Evolutionary conservation across 2,797 vertebrate genomes (phyloP).

Genomic region (Podarcis siculus): DNA sequence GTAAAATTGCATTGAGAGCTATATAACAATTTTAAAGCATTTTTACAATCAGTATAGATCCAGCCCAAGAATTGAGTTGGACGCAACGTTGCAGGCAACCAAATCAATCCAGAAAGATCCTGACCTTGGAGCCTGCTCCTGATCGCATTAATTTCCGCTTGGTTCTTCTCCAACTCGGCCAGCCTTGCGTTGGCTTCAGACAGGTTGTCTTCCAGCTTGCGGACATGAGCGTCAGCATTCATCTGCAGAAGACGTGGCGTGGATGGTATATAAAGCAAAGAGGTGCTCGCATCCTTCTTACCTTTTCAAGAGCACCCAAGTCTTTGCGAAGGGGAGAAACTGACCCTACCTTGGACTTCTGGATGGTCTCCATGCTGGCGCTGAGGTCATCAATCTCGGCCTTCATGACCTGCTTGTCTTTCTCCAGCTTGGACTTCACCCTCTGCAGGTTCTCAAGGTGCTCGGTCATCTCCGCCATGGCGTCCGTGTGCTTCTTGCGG

Average conservation of each 20-base stretch:
- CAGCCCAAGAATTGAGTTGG: no score
- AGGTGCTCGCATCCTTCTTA: no score
- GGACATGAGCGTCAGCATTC: conserved; percentile 71
- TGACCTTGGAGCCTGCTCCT: conserved; percentile 78
- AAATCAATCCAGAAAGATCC: neutral
- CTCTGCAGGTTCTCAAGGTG: conserved; percentile 81
- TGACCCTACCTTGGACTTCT: conserved; percentile 74
- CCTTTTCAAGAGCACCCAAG: no score
- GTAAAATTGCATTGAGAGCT: no score
- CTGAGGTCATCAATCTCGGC: conserved; percentile 77
- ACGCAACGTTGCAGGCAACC: neutral
- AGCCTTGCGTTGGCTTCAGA: conserved; percentile 76
- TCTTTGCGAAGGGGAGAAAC: no score
- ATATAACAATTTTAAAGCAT: no score
- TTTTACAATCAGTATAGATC: no score
- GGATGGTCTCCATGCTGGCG: conserved; percentile 63
- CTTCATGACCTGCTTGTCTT: conserved; percentile 78
- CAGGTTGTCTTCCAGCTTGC: conserved; percentile 78
- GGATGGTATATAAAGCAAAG: no score
- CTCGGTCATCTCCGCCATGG: conserved; percentile 76
- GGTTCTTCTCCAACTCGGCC: conserved; percentile 75
- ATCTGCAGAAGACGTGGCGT: conserved; percentile 59
- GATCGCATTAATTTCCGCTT: conserved; percentile 76
- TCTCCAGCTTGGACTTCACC: conserved; percentile 82
- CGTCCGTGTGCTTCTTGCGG: conserved; percentile 73